phyloP scores from a whole-genome alignment of 2,797 vertebrate species.

The Neostethus bicornis region DNA sequence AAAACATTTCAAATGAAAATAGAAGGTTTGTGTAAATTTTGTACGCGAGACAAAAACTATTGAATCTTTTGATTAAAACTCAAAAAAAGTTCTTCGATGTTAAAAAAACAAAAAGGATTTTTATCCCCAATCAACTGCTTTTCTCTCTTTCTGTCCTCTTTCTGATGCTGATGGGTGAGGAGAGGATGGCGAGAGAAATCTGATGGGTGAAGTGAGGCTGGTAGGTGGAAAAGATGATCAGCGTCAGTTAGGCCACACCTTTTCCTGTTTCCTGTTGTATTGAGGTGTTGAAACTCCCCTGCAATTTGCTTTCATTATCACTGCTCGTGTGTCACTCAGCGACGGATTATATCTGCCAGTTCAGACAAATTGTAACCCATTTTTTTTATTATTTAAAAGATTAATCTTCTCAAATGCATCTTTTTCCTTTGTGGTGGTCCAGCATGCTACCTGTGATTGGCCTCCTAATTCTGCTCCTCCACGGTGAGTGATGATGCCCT shows the following conservation, averaged over 20 bases:
- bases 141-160: too few relatives aligned
- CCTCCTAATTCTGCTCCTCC: constrained; percentile 26
- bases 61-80: too few relatives aligned
- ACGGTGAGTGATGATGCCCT: constrained; percentile 60
- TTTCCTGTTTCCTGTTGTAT: constrained; percentile 51
- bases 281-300: constrained; percentile 34
- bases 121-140: too few relatives aligned
- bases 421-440: neutral
- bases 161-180: too few relatives aligned
- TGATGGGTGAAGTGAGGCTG: too few relatives aligned
- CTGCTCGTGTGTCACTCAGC: neutral
- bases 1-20: too few relatives aligned
- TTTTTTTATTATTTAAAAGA: neutral
- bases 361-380: neutral
- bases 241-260: neutral
- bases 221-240: neutral
- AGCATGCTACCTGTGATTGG: constrained; percentile 36
- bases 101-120: too few relatives aligned
- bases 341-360: neutral
- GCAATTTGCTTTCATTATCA: neutral
- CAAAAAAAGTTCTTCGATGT: too few relatives aligned
- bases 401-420: too few relatives aligned
- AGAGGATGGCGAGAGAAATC: too few relatives aligned
- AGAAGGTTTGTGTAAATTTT: too few relatives aligned
- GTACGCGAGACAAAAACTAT: too few relatives aligned